Conservation (phyloP, 2,113 vertebrate species). For the Agapornis roseicollis region DNA sequence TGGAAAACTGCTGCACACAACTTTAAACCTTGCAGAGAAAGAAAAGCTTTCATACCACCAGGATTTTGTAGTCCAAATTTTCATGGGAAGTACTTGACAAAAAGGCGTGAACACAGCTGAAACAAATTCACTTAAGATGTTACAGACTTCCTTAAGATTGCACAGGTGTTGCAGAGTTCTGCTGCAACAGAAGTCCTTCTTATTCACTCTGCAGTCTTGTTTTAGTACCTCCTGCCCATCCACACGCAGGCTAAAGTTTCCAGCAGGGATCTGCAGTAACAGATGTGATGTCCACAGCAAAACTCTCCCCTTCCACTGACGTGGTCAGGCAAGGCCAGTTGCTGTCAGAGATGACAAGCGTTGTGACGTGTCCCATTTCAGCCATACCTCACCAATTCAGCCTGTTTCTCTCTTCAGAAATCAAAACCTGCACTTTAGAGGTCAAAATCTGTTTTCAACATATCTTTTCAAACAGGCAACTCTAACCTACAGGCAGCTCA, state of each 20-base stretch:
- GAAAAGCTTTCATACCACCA: background rate
- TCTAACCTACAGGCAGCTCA: fast-evolving
- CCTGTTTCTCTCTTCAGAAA: background rate
- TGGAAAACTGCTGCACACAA: background rate
- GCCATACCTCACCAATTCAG: background rate
- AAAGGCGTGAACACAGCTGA: slow-evolving; percentile 44
- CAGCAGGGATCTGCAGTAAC: background rate
- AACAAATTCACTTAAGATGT: slow-evolving; percentile 33
- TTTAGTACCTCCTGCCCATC: background rate
- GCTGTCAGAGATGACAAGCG: background rate
- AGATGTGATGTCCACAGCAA: background rate
- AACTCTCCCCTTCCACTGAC: background rate
- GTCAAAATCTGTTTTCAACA: background rate
- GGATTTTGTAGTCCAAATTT: background rate
- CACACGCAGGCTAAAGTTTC: background rate
- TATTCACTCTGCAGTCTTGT: background rate
- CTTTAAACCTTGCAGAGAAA: background rate
- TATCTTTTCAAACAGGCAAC: background rate
- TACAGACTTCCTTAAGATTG: background rate
- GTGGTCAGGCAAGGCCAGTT: background rate
- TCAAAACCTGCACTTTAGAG: background rate
- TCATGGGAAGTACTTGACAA: slow-evolving; percentile 25
- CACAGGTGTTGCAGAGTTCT: slow-evolving; percentile 9
- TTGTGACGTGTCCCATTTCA: background rate
- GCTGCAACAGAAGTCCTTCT: background rate